Evolutionary conservation across 1,140 invertebrate genomes (phyloP), one percentile per base, ranked within the genome.

Genomic region (Argopecten irradians): DNA sequence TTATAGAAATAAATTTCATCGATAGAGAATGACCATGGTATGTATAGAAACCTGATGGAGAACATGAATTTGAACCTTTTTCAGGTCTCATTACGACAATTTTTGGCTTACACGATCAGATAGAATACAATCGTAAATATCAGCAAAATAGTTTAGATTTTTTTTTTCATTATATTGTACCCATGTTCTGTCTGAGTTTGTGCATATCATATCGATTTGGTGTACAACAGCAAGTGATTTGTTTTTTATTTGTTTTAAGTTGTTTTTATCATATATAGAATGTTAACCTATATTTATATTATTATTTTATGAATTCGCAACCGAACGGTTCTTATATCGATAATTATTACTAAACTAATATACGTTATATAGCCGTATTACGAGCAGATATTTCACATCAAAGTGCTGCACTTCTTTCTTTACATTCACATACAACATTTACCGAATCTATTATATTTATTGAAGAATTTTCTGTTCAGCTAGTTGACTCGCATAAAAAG

Each of bases 111-210:
- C 55, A n/a, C 55, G 55, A n/a, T 71, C 55, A 71, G 55, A 71
- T 71, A 71, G 55, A 71, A 71, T 71, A n/a, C 55, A 71, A 71
- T 71, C 55, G 55, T 71, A 71, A 71, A 71, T 71, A 71, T 16
- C 55, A 28, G 55, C 55, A 71, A 71, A 71, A 71, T 71, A 71
- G 55, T 28, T 71, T 71, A 71, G 55, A 28, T 71, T 71, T 71
- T 46, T 71, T 71, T 71, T n/a, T 71, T 71, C 5, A 71, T n/a
- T 71, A 71, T 71, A 71, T 71, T 71, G 55, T 71, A n/a, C n/a
- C n/a, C n/a, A n/a, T n/a, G n/a, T n/a, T n/a, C 28, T 71, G 55
- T 71, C 13, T 28, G 22, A 71, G 55, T 71, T 28, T 71, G 8
- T 71, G 55, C 55, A 71, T 71, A 71, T 46, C 43, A 46, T 71